phyloP scores from a whole-genome alignment of 2,888 invertebrate genomes.

The Neoaliturus tenellus region DNA sequence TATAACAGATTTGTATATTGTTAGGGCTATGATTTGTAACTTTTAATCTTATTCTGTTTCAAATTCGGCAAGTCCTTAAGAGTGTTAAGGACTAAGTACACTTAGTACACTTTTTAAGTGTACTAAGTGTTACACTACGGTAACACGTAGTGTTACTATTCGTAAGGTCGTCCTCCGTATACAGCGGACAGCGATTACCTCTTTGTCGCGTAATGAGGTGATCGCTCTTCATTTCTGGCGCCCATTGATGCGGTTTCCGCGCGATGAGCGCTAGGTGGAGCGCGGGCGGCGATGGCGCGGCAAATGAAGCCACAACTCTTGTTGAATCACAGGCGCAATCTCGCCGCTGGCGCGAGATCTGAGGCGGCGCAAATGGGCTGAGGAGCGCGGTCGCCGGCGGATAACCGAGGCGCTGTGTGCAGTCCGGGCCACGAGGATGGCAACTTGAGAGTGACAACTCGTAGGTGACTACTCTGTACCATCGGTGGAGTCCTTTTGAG shows the following conservation, averaged over 20 bases:
- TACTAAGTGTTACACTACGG: too few relatives aligned
- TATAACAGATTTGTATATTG: too few relatives aligned
- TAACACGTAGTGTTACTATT: too few relatives aligned
- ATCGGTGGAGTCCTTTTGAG: too few relatives aligned
- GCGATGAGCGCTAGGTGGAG: slow-evolving; percentile 8
- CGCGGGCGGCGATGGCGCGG: slow-evolving; percentile 28
- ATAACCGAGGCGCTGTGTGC: background rate
- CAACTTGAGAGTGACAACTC: background rate
- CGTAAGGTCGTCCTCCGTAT: background rate
- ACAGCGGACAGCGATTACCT: background rate
- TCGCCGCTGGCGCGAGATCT: slow-evolving; percentile 42
- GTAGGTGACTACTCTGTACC: background rate
- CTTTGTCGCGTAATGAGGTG: background rate
- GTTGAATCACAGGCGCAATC: slow-evolving; percentile 39
- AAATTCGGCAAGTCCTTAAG: too few relatives aligned
- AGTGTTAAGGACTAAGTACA: too few relatives aligned
- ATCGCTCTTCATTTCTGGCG: slow-evolving; percentile 1
- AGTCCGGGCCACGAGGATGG: background rate
- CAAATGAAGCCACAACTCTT: slow-evolving; percentile 50
- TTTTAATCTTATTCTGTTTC: too few relatives aligned
- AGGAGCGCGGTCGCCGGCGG: background rate
- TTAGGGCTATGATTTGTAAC: too few relatives aligned
- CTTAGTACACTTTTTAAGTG: too few relatives aligned
- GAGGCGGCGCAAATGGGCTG: slow-evolving; percentile 31
- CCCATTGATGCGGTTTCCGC: slow-evolving; percentile 24